phyloP scores from a whole-genome alignment of 2,797 vertebrate species.

The Microhierax caerulescens region DNA sequence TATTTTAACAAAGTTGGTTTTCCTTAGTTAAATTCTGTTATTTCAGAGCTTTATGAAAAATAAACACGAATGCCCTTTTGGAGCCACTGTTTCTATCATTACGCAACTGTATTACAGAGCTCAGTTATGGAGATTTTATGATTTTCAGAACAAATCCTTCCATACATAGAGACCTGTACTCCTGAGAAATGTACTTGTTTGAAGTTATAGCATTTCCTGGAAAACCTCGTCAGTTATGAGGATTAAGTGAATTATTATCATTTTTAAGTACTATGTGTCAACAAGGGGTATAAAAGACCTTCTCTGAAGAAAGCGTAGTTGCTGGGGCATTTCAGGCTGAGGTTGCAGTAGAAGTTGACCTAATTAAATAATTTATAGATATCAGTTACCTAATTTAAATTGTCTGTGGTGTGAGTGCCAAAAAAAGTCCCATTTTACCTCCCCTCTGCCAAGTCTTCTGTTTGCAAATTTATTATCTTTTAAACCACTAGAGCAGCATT shows the following conservation, averaged over 20 bases:
- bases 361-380: constrained; percentile 30
- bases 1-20: neutral
- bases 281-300: neutral
- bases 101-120: neutral
- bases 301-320: neutral
- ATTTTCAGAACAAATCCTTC: neutral
- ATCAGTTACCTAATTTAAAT: constrained; percentile 2
- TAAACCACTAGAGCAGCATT: neutral
- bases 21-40: neutral
- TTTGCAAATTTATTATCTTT: neutral
- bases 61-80: neutral
- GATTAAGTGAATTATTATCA: neutral
- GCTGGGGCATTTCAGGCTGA: neutral
- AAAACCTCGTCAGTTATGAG: neutral
- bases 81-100: neutral
- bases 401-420: neutral
- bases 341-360: neutral
- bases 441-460: neutral
- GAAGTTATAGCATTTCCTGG: neutral
- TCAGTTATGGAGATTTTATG: neutral
- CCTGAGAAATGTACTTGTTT: neutral
- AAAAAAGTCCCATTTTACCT: neutral
- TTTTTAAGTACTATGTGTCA: neutral
- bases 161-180: neutral
- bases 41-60: neutral